Percentiles rank a stretch among this genome's conserved stretches.
Conservation (phyloP, 2,888 invertebrate genomes). For the Aradus depressus region DNA sequence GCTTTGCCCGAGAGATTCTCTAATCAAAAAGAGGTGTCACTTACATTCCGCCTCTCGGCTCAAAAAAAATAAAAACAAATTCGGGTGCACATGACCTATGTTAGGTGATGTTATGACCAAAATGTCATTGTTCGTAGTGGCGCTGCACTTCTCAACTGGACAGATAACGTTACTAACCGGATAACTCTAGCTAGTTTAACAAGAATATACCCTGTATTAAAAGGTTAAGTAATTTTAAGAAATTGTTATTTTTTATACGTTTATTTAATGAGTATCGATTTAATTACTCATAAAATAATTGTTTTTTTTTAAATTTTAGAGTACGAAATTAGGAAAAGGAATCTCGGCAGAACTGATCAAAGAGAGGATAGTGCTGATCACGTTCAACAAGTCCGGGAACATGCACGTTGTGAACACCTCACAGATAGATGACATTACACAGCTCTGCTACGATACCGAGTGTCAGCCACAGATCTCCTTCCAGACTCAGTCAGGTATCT, state of each 20-base stretch:
- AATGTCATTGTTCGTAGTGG: too few species aligned
- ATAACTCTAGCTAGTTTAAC: too few species aligned
- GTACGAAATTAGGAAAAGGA: constrained; percentile 3
- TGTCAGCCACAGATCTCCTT: constrained; percentile 67
- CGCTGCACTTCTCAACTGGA: too few species aligned
- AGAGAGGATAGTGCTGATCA: constrained; percentile 65
- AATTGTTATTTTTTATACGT: background rate
- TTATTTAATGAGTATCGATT: background rate
- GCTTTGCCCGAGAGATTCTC: too few species aligned
- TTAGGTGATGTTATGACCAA: too few species aligned
- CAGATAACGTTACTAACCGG: too few species aligned
- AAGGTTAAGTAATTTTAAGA: background rate
- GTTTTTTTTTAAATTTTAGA: constrained; percentile 5
- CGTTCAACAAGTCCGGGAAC: constrained; percentile 55
- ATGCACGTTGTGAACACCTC: constrained; percentile 66
- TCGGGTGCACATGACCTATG: too few species aligned
- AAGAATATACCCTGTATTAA: too few species aligned
- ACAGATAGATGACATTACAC: constrained; percentile 62
- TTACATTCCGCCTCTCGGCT: too few species aligned
- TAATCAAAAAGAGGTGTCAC: too few species aligned
- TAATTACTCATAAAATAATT: too few species aligned
- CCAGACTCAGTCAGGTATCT: constrained; percentile 38
- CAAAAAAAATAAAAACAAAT: too few species aligned
- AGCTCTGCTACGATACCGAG: constrained; percentile 48
- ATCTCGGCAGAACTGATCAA: constrained; percentile 39